Percentiles rank a stretch among this genome's conserved stretches.
Evolutionary conservation across 2,888 invertebrate species (phyloP).

Genomic region (Drosophila nr. perissopoda): DNA sequence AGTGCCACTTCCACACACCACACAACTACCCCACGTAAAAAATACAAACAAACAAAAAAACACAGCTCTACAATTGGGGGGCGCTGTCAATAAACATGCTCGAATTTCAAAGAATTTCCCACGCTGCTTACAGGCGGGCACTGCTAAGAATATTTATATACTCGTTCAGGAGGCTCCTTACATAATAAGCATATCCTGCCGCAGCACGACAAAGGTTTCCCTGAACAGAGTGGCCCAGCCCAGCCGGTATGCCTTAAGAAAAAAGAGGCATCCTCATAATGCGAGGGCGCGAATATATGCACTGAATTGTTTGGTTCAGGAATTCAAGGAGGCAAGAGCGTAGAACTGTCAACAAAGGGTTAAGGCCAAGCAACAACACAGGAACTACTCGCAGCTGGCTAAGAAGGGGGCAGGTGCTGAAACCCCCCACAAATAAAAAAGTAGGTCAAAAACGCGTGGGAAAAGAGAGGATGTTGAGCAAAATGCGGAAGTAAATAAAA

Average conservation of each 20-base stretch:
- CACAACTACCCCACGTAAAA: conserved; percentile 19
- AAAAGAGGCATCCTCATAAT: conserved; percentile 56
- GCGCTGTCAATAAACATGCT: conserved; percentile 66
- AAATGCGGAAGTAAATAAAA: conserved; percentile 71
- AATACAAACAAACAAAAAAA: conserved; percentile 1
- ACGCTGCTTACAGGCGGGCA: conserved; percentile 70
- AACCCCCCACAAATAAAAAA: conserved; percentile 24
- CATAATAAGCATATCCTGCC: conserved; percentile 60
- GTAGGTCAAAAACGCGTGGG: conserved; percentile 66
- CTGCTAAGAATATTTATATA: neutral
- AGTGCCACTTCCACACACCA: conserved; percentile 48
- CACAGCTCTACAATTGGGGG: neutral
- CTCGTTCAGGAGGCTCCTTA: conserved; percentile 28
- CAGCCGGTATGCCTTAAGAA: neutral
- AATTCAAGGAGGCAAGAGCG: conserved; percentile 3
- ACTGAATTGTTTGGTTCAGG: conserved; percentile 4
- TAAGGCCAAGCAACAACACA: conserved; percentile 55
- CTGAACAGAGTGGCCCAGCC: conserved; percentile 10
- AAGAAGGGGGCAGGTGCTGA: conserved; percentile 39
- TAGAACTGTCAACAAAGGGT: conserved; percentile 64
- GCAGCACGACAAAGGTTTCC: conserved; percentile 60
- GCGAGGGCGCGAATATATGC: conserved; percentile 23
- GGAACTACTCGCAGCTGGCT: conserved; percentile 50
- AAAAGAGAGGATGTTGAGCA: conserved; percentile 38
- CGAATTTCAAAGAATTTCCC: conserved; percentile 79